These are phyloP conservation scores for Scalopus aquaticus DNA, from an alignment of 2,113 vertebrate species.

Conservation along the genomic window DNA sequence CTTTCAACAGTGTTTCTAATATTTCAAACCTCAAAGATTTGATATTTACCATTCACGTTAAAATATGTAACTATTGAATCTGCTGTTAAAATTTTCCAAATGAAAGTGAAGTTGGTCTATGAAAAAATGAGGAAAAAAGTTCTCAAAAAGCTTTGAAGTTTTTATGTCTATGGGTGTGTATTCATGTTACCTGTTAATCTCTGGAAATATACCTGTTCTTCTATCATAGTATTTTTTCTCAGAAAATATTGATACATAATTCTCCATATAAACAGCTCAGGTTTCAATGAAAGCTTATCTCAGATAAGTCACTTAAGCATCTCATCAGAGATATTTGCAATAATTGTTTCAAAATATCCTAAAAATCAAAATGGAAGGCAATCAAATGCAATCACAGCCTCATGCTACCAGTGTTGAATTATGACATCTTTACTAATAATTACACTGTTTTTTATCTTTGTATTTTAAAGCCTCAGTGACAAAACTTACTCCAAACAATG, in stretches of 20 bases:
- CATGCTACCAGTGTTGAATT: not conserved
- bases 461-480: not conserved
- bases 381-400: not conserved
- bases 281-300: not conserved
- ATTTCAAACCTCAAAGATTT: not conserved
- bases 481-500: not conserved
- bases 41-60: not conserved
- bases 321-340: not conserved
- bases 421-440: not conserved
- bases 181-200: not conserved
- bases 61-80: not conserved
- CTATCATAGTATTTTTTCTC: not conserved
- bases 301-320: not conserved
- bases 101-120: not conserved
- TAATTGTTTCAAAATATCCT: not conserved
- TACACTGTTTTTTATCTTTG: not conserved
- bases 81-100: not conserved
- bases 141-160: not conserved
- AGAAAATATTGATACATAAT: not conserved
- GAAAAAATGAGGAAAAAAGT: not conserved
- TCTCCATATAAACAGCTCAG: not conserved
- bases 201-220: not conserved
- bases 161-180: not conserved
- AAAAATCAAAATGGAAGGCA: not conserved
- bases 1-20: not conserved